Conservation (phyloP, 2,113 vertebrate genomes). For the Abramis brama region DNA sequence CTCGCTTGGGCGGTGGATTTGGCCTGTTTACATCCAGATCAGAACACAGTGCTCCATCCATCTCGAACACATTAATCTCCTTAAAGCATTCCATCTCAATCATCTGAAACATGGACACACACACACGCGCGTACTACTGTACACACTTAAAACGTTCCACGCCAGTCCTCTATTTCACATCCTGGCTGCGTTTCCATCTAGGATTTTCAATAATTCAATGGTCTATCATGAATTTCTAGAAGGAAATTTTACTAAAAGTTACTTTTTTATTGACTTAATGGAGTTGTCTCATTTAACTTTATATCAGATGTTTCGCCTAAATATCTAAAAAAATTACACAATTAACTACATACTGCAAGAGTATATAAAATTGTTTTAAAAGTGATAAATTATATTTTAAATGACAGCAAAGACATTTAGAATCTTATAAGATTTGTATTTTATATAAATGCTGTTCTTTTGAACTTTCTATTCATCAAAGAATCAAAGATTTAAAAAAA, state of each 20-base stretch:
- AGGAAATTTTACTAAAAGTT: background rate
- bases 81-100: constrained; percentile 89
- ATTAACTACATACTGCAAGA: background rate
- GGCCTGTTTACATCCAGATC: constrained; percentile 85
- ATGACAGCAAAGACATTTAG: background rate
- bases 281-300: background rate
- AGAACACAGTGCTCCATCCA: constrained; percentile 75
- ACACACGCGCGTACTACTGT: background rate
- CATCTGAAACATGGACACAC: constrained; percentile 73
- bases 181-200: background rate
- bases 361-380: background rate
- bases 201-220: background rate
- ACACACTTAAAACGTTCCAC: background rate
- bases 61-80: constrained; percentile 86
- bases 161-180: background rate
- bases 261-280: background rate
- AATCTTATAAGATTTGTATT: background rate
- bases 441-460: background rate
- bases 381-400: too few relatives aligned
- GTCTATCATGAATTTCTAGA: background rate
- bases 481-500: background rate
- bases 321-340: background rate
- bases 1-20: constrained; percentile 80
- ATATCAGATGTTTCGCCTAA: background rate
- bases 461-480: background rate